A percentile compares a stretch with the other conserved stretches of the same genome.
Conservation (phyloP, 1,140 invertebrate genomes). For the Euwallacea fornicatus region DNA sequence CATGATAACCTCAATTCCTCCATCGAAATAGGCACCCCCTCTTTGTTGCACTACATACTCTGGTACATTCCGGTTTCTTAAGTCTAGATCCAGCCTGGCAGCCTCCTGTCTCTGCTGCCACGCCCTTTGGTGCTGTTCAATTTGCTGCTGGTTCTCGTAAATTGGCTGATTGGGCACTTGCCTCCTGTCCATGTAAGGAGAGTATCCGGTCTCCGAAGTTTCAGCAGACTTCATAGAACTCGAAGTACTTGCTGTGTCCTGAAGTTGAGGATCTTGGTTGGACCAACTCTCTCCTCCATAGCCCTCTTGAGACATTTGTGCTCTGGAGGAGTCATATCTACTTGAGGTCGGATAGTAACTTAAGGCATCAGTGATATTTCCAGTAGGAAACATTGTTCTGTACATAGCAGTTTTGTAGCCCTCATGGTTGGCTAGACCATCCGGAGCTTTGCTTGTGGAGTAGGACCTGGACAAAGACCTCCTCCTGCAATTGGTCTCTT, state of each 20-base stretch:
- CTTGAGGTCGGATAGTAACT: constrained; percentile 74
- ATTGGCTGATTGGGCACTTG: constrained; percentile 59
- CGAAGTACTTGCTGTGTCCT: constrained; percentile 57
- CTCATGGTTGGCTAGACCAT: constrained; percentile 64
- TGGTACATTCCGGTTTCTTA: constrained; percentile 54
- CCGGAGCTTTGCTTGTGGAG: constrained; percentile 58
- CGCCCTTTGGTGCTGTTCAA: constrained; percentile 55
- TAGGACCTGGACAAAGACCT: constrained; percentile 56
- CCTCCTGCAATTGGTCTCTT: constrained; percentile 43
- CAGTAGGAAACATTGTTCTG: constrained; percentile 68
- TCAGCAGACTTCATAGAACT: constrained; percentile 62
- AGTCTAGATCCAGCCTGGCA: constrained; percentile 53
- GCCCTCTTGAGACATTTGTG: constrained; percentile 61
- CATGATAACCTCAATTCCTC: constrained; percentile 68
- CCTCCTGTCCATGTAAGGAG: constrained; percentile 62
- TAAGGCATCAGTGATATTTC: constrained; percentile 73
- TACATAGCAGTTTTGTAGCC: constrained; percentile 67
- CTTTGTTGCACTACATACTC: constrained; percentile 51
- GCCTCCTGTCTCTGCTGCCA: constrained; percentile 54
- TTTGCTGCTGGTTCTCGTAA: constrained; percentile 55
- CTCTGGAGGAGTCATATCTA: constrained; percentile 62
- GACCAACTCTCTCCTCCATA: constrained; percentile 53
- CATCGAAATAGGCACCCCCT: constrained; percentile 55
- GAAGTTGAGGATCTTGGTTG: constrained; percentile 54
- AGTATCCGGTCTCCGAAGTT: constrained; percentile 55